phyloP scores from a whole-genome alignment of 2,113 vertebrate species.

The Camelus dromedarius region DNA sequence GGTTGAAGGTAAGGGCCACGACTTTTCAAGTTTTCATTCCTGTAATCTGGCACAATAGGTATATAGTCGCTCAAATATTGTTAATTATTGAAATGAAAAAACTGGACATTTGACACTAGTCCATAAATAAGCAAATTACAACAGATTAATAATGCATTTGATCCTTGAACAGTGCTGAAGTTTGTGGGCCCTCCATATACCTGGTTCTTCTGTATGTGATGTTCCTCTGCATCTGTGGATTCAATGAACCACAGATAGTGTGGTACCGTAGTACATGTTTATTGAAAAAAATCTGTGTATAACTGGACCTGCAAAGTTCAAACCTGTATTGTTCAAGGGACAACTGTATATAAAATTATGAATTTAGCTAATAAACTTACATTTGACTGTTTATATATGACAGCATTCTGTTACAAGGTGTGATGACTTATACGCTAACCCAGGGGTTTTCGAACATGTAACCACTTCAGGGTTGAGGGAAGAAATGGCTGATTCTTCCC shows the following conservation, averaged over 20 bases:
- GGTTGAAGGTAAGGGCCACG: background rate
- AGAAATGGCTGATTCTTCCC: background rate
- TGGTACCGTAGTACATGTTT: background rate
- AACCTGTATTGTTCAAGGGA: background rate
- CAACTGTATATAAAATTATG: background rate
- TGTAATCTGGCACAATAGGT: background rate
- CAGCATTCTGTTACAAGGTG: background rate
- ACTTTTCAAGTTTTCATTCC: background rate
- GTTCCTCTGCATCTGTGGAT: background rate
- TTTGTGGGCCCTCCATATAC: background rate
- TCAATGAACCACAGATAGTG: background rate
- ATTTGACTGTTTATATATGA: background rate
- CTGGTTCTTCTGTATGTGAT: background rate
- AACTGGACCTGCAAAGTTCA: background rate
- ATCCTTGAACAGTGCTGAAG: background rate
- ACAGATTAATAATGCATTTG: background rate
- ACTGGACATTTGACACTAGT: background rate
- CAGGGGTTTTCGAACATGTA: background rate
- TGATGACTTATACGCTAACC: background rate
- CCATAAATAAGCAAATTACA: background rate
- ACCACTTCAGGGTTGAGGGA: background rate
- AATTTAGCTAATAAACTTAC: background rate
- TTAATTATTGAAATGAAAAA: constrained; percentile 15
- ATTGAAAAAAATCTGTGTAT: background rate
- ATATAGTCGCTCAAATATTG: background rate